Conservation (phyloP, 2,888 invertebrate species). For the Cistogaster globosa region DNA sequence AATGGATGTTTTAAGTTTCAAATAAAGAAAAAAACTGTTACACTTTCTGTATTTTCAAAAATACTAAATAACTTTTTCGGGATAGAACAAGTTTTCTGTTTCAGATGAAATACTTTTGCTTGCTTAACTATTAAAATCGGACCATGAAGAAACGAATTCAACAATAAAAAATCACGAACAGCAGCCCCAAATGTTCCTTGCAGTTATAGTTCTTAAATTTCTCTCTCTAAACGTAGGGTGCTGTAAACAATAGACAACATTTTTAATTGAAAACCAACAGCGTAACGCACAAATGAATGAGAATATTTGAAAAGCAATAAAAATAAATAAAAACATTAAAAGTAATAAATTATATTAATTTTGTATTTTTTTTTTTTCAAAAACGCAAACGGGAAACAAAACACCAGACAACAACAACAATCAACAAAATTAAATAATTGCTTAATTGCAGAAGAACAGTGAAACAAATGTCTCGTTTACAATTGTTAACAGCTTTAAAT, state of each 20-base stretch:
- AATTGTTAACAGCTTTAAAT: constrained; percentile 71
- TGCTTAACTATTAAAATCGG: no score
- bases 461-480: constrained; percentile 57
- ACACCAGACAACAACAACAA: constrained; percentile 50
- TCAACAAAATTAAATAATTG: constrained; percentile 76
- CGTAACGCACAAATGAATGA: constrained; percentile 39
- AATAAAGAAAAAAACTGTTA: no score
- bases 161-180: no score
- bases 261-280: constrained; percentile 5
- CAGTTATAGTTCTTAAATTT: background rate
- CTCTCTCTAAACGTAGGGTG: constrained; percentile 2
- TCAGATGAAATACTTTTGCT: no score
- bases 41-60: no score
- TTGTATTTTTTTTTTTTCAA: background rate
- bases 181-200: no score
- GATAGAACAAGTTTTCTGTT: no score
- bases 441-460: constrained; percentile 75
- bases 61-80: no score
- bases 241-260: constrained; percentile 28
- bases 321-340: constrained; percentile 78
- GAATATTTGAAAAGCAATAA: constrained; percentile 72
- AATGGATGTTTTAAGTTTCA: no score
- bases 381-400: constrained; percentile 32
- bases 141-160: no score
- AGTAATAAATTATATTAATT: constrained; percentile 78